Evolutionary conservation across 2,797 vertebrate species (phyloP).

Genomic region (Atherinosoma microstoma): DNA sequence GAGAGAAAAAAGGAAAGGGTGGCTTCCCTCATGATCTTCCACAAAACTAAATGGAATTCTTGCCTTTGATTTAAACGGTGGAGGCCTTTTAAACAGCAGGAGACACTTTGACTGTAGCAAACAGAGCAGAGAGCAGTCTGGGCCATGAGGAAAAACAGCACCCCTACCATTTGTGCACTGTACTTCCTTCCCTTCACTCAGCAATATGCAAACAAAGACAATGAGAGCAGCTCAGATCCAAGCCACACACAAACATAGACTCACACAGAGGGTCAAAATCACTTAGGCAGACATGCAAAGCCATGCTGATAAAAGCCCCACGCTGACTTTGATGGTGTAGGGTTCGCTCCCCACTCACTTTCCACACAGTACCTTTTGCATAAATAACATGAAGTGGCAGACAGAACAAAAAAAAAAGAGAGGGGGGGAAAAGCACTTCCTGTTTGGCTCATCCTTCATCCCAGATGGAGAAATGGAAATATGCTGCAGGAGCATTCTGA

Average conservation of each 20-base stretch:
- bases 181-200: constrained; percentile 28
- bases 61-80: neutral
- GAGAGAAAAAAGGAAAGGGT: neutral
- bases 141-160: constrained; percentile 6
- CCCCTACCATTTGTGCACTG: neutral
- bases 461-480: constrained; percentile 49
- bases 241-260: constrained; percentile 26
- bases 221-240: constrained; percentile 24
- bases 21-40: constrained; percentile 4
- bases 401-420: constrained; percentile 6
- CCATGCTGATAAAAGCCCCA: constrained; percentile 33
- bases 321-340: constrained; percentile 27
- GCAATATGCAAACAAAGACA: constrained; percentile 50
- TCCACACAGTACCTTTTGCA: constrained; percentile 38
- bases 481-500: constrained; percentile 30
- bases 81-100: constrained; percentile 6
- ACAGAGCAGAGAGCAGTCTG: neutral
- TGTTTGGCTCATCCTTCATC: constrained; percentile 44
- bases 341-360: constrained; percentile 19
- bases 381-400: constrained; percentile 24
- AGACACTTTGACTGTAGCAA: neutral
- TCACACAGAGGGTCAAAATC: constrained; percentile 23
- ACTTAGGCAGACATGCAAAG: constrained; percentile 49
- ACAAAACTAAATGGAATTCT: constrained; percentile 6
- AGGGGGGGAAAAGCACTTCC: constrained; percentile 21